Evolutionary conservation across 2,113 vertebrate genomes (phyloP), one percentile per base, ranked within the genome.

Genomic region (Dromas ardeola): DNA sequence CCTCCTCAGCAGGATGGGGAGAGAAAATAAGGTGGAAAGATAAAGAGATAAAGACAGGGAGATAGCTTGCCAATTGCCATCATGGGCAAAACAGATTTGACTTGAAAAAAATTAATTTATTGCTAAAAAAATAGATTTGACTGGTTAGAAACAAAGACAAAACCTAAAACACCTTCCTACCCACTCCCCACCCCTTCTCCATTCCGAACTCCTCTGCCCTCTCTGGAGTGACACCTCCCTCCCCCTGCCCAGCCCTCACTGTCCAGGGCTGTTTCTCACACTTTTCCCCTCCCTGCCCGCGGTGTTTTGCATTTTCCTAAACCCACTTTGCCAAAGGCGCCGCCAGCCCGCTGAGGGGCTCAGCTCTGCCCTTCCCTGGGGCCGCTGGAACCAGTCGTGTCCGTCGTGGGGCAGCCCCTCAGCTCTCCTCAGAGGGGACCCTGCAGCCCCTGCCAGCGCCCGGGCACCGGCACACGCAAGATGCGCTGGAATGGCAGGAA

Each of bases 121-220:
- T 63, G 3, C 11, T n/a, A 10, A 47, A 30, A 42, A 49, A 59
- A 72, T 36, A 47, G 13, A 26, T 70, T 30, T 61, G 23, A 55
- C n/a, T 62, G 27, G 8, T 58, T 58, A 43, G 50, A 56, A 58
- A 49, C 18, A 49, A 63, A 81, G 67, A 25, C 16, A 63, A 55
- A 72, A 47, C 4, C 13, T 47, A 26, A 66, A 58, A 2, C 20
- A 15, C 20, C 49, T 56, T 47, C 45, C 27, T 43, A 9, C 5
- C n/a, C 2, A 2, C 6, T 14, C 3, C 27, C 15, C 15, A 6
- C 15, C 8, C 22, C 11, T 11, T 1, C 38, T 17, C 26, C 10
- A 17, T 53, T 21, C 32, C 1, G 1, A 43, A n/a, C 19, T 50
- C 36, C 43, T 27, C 53, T 42, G 12, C 19, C 18, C 23, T 15